Base-by-base conservation (phyloP, 2,888 invertebrate species). In the Tanypteryx hageni region DNA sequence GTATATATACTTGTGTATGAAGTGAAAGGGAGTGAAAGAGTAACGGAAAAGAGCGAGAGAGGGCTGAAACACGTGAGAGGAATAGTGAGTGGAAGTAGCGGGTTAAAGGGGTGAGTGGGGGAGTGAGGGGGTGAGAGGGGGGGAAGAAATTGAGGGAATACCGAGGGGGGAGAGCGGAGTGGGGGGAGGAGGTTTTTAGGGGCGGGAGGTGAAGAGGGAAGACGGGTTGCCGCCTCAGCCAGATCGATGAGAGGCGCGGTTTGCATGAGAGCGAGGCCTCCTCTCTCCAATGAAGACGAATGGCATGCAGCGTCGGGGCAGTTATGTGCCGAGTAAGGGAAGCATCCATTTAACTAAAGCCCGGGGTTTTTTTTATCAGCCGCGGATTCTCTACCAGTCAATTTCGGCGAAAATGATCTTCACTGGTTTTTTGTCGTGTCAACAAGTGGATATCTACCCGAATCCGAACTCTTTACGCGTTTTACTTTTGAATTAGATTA, bases 161-260 rank as follows among this genome's bases (percentile, higher is more conserved):
- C 14, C 86, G 61, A 61, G 14, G 83, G 18, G 83, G 57, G 14
- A 57, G 18, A 31, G 44, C 18, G 56, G 16, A 44, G 44, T 1
- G 44, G 56, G 16, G 16, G 16, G 44, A 16, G 83, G 13, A 57
- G 56, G 31, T 16, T 31, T 9, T 16, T 31, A 8, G 82, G 14
- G 82, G 11, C 10, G 7, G 27, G 83, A 56, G 56, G 13, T 9
- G 31, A 59, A 59, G 86, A 16, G 57, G 31, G 64, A 64, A 64
- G 89, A 64, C 64, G 27, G 89, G 64, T 64, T 31, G 44, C 89
- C 86, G 61, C 86, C 86, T 86, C 86, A 27, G 31, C 44, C 86
- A 89, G 89, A 89, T 89, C 89, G 89, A 89, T 89, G 89, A 68
- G 89, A 56, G n/a, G 89, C 89, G 89, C 89, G 89, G 89, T 89